Base-by-base conservation (phyloP, 2,888 invertebrate species). In the Morinoia aosen region DNA sequence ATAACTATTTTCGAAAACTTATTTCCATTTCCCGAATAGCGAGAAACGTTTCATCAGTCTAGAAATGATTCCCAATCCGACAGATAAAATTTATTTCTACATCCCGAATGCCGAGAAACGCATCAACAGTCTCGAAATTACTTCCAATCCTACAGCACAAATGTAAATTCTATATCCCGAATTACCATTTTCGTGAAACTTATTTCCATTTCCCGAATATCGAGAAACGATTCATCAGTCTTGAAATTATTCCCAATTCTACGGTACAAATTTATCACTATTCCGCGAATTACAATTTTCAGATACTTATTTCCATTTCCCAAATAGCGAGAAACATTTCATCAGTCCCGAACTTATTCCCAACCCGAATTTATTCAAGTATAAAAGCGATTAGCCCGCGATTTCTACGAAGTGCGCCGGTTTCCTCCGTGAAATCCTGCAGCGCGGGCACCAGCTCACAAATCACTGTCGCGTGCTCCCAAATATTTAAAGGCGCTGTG, bases 401-500 rank as follows among this genome's bases (percentile, higher is more conserved):
- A 33, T 90, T 40, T 39, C 90, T 14, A 0, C 19, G 39, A 90
- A 14, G 48, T 12, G 40, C 90, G 40, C 0, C 40, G 90, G 16
- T 48, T 48, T 39, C 48, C 40, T 90, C 12, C 39, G 48, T 2
- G 48, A 90, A 90, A 90, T 90, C 39, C 90, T 39, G 14, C 7
- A 39, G 90, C 90, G 40, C 40, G 11, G 4, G 16, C 12, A 90
- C 39, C 40, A 10, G 40, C 12, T 40, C 90, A 90, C 90, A 90
- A 90, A 90, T 90, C 90, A 90, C 90, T 90, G 90, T 90, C 90
- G 39, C 90, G 90, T 2, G 39, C 90, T 40, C 7, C 90, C 90
- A 90, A 90, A 90, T 90, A 90, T 90, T 90, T 90, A 48, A 39
- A 39, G 90, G 40, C 90, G 12, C 48, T 90, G 90, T 90, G 90